phyloP scores from a whole-genome alignment of 1,140 invertebrate species.

The Apocrypta bakeri region DNA sequence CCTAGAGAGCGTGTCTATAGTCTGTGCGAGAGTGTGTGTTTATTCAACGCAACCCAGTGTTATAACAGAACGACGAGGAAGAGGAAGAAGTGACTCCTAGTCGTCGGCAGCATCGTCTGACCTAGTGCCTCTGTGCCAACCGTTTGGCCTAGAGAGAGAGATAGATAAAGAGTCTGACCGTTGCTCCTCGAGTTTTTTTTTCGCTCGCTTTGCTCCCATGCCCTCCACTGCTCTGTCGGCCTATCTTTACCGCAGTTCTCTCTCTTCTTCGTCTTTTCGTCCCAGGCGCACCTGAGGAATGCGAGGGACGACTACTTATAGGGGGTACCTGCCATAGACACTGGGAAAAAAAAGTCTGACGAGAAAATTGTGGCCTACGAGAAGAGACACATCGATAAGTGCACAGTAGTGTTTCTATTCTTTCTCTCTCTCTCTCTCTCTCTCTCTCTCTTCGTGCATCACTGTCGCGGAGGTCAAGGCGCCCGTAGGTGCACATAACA shows the following conservation, averaged over 20 bases:
- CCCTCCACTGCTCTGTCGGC: background rate
- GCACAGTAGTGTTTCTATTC: background rate
- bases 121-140: background rate
- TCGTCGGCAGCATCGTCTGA: background rate
- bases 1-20: background rate
- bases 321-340: conserved; percentile 43
- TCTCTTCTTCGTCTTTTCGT: background rate
- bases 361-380: conserved; percentile 47
- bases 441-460: conserved; percentile 23
- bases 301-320: conserved; percentile 55
- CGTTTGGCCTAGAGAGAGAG: background rate
- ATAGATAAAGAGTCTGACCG: background rate
- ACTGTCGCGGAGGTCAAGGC: conserved; percentile 57
- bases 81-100: background rate
- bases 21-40: background rate
- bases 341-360: background rate
- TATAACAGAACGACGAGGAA: background rate
- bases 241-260: conserved; percentile 6
- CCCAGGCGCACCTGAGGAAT: conserved; percentile 72
- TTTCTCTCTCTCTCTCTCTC: background rate
- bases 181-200: background rate
- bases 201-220: background rate
- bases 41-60: background rate
- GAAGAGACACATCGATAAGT: background rate
- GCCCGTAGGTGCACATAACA: conserved; percentile 44